Evolutionary conservation across 2,113 vertebrate species (phyloP), one percentile per base, ranked within the genome.

Genomic region (Mesembrinibis cayennensis): DNA sequence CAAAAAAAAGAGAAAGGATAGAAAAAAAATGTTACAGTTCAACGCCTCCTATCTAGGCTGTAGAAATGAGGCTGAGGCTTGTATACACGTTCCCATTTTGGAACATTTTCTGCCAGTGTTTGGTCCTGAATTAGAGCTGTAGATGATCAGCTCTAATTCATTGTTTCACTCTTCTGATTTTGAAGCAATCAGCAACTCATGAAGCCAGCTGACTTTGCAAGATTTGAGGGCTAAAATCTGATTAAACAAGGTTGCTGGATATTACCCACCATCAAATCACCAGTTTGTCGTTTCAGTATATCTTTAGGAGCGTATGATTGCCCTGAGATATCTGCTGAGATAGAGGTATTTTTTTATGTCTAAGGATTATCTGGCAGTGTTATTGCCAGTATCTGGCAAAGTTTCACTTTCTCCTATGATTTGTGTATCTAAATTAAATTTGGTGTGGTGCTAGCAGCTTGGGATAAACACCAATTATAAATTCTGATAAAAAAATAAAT

Each of bases 351-450:
- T 49, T 90, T 96, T 85, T 77, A 69, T 58, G 45, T 88, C 29
- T 81, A 79, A 91, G 71, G 84, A 93, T 73, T 93, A 94, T 84
- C 44, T 94, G 84, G 84, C 74, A 66, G 50, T 62, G 66, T 69
- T 96, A 59, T 69, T 91, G 40, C 36, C 82, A 50, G 26, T 85
- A 72, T 82, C 62, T 95, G 87, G 73, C 62, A 59, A 84, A 91
- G 38, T 93, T 94, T 95, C 32, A 53, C 76, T 90, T 91, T 93
- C 62, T 94, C 42, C 45, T 78, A 58, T 83, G 84, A 95, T 83
- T 87, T 92, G 62, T 85, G 42, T 63, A 94, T 91, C 85, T 77
- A 96, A 96, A 96, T 96, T 83, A 94, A 95, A 90, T 94, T 82
- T 93, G 53, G 26, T 80, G 52, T 82, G 47, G 66, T 86, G 84